These are phyloP conservation scores for Scaptomyza pallida DNA, from an alignment of 1,140 invertebrate species.

Conservation along the genomic window DNA sequence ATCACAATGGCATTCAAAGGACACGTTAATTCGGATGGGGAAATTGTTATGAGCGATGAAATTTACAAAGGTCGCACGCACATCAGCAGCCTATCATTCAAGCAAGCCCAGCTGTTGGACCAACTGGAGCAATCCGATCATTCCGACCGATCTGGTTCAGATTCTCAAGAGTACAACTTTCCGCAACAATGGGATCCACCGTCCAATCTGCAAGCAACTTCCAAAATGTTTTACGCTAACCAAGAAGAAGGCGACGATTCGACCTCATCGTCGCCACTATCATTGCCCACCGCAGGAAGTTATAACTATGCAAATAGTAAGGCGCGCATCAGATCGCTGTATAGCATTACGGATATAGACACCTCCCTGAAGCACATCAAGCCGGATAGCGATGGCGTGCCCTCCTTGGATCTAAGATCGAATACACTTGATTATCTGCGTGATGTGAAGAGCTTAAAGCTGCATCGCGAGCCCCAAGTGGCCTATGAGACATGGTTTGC, in stretches of 20 bases:
- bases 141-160: background rate
- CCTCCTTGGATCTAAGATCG: constrained; percentile 26
- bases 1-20: constrained; percentile 51
- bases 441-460: constrained; percentile 28
- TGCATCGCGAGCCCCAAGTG: constrained; percentile 38
- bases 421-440: constrained; percentile 35
- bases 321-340: background rate
- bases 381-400: constrained; percentile 23
- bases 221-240: background rate
- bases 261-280: constrained; percentile 16
- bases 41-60: constrained; percentile 35
- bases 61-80: constrained; percentile 5
- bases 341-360: constrained; percentile 41
- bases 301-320: constrained; percentile 4
- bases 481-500: constrained; percentile 59
- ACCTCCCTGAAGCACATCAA: constrained; percentile 16
- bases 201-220: background rate
- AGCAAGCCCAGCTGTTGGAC: background rate
- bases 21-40: constrained; percentile 22
- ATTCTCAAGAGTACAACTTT: background rate
- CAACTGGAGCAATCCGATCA: background rate
- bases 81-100: background rate
- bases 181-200: constrained; percentile 1
- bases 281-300: background rate
- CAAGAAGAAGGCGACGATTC: constrained; percentile 6